Evolutionary conservation across 2,797 vertebrate genomes (phyloP).

Genomic region (Leptatherina wallacei): DNA sequence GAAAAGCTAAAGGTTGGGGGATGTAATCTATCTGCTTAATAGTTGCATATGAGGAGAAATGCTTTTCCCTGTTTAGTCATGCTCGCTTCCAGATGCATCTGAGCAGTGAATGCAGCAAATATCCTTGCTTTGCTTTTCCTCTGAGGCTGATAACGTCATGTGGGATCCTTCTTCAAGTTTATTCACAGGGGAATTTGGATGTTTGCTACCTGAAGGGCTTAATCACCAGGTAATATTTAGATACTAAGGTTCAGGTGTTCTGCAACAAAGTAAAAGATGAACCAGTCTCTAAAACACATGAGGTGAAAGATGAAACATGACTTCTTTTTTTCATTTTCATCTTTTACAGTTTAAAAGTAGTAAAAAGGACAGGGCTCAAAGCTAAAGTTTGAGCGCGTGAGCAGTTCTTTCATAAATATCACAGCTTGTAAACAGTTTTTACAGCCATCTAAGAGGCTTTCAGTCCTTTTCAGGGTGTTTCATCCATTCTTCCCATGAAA

Average conservation of each 20-base stretch:
- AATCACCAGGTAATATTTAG: not conserved
- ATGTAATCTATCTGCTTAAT: constrained; percentile 11
- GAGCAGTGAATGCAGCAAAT: not conserved
- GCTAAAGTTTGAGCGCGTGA: not conserved
- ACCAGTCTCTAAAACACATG: not conserved
- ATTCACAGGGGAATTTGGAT: not conserved
- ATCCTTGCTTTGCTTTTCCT: not conserved
- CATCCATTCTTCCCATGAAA: not conserved
- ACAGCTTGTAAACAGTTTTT: constrained; percentile 1
- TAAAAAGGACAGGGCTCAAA: not conserved
- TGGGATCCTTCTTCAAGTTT: not conserved
- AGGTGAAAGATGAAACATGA: not conserved
- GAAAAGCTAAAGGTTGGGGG: not conserved
- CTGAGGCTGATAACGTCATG: not conserved
- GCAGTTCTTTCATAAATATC: not conserved
- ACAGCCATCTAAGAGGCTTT: not conserved
- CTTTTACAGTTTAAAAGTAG: not conserved
- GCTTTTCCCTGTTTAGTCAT: not conserved
- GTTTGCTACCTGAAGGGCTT: not conserved
- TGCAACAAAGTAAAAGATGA: not conserved
- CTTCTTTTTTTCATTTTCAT: not conserved
- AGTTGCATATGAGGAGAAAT: not conserved
- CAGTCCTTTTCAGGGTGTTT: not conserved
- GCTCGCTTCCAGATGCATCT: not conserved
- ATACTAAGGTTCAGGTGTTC: not conserved